phyloP scores from a whole-genome alignment of 2,888 invertebrate genomes.

The Harpalus rufipes region DNA sequence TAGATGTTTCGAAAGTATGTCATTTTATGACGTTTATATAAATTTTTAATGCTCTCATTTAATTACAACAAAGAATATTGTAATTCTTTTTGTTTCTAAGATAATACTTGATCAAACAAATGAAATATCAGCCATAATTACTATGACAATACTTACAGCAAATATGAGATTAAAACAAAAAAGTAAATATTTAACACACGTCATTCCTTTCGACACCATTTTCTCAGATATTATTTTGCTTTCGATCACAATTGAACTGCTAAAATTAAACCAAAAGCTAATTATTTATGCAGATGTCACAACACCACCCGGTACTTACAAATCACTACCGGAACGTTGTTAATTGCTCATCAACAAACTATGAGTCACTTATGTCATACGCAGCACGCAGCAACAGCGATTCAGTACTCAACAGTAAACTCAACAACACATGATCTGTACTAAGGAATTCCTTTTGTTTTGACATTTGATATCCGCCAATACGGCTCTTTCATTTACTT shows the following conservation, averaged over 20 bases:
- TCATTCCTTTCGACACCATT: slow-evolving; percentile 90
- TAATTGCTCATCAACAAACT: slow-evolving; percentile 25
- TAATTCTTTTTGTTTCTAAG: neutral
- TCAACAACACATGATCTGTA: slow-evolving; percentile 19
- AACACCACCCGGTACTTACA: slow-evolving; percentile 31
- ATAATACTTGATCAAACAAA: slow-evolving; percentile 8
- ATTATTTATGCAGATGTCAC: slow-evolving; percentile 36
- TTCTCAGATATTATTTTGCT: slow-evolving; percentile 70
- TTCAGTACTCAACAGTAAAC: neutral
- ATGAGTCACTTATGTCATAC: slow-evolving; percentile 51
- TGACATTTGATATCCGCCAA: slow-evolving; percentile 44
- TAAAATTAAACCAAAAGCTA: slow-evolving; percentile 30
- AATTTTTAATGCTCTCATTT: slow-evolving; percentile 37
- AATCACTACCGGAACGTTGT: slow-evolving; percentile 35
- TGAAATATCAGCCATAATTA: slow-evolving; percentile 13
- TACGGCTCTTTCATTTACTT: neutral
- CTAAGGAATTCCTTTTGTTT: slow-evolving; percentile 60
- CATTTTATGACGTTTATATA: slow-evolving; percentile 42
- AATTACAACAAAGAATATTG: slow-evolving; percentile 36
- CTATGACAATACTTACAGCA: slow-evolving; percentile 84
- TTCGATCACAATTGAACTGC: neutral
- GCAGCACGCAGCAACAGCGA: neutral
- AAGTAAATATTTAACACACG: slow-evolving; percentile 92
- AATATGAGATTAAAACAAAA: slow-evolving; percentile 93
- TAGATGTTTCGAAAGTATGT: slow-evolving; percentile 34